These are phyloP conservation scores for Nesoenas mayeri DNA, from an alignment of 2,113 vertebrate genomes.

Conservation along the genomic window DNA sequence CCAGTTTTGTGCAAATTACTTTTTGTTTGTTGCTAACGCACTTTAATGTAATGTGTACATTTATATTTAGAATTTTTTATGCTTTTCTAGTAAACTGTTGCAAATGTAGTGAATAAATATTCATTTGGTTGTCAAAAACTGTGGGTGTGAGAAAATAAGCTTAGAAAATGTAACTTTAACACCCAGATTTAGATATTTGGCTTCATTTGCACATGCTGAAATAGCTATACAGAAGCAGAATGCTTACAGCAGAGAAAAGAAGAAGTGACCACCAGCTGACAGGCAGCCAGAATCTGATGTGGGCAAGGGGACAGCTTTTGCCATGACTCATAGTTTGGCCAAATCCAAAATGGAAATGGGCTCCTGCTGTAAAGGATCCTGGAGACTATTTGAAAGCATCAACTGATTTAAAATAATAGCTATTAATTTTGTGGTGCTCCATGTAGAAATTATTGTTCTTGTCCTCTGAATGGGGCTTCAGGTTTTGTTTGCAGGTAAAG, in stretches of 20 bases:
- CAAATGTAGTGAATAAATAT: slow-evolving; percentile 67
- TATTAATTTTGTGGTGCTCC: background rate
- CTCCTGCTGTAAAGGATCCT: background rate
- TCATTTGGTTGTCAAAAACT: background rate
- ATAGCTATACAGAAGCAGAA: background rate
- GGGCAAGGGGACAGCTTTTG: background rate
- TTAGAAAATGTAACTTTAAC: background rate
- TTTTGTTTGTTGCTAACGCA: slow-evolving; percentile 31
- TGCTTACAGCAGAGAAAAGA: background rate
- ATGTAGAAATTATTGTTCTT: background rate
- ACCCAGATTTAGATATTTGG: background rate
- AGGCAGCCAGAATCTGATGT: background rate
- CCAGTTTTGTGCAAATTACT: background rate
- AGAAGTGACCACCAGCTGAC: background rate
- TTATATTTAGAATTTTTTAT: slow-evolving; percentile 23
- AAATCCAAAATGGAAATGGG: background rate
- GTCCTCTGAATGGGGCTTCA: background rate
- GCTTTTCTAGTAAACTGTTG: slow-evolving; percentile 63
- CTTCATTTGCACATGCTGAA: background rate
- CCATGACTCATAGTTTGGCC: background rate
- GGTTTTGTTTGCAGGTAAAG: background rate
- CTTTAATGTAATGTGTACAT: slow-evolving; percentile 40
- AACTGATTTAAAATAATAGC: background rate
- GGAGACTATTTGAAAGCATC: background rate
- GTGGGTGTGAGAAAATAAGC: background rate